These are phyloP conservation scores for Monoplex corrugatus DNA, from an alignment of 2,888 invertebrate species.

Conservation along the genomic window DNA sequence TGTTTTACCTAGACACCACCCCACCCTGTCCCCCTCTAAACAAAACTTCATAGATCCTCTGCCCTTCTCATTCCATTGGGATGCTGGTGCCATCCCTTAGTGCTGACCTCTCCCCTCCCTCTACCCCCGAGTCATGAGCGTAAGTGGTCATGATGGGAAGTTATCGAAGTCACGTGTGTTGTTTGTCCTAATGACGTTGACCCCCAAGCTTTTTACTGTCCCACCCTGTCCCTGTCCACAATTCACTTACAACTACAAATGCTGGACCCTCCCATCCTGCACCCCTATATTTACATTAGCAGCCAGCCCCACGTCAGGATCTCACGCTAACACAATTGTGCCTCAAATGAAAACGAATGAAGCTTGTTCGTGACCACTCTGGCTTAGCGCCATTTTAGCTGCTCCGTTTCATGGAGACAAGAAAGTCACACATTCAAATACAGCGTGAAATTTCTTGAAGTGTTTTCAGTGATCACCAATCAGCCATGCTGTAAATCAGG, in stretches of 20 bases:
- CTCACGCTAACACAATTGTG: constrained; percentile 8
- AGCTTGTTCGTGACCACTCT: neutral
- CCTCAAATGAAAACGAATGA: constrained; percentile 39
- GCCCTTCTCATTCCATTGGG: too few species aligned
- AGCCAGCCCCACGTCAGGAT: too few species aligned
- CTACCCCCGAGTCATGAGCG: too few species aligned
- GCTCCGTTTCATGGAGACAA: too few species aligned
- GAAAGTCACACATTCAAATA: neutral
- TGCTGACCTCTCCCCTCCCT: too few species aligned
- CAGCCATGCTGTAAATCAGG: neutral
- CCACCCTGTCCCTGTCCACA: neutral
- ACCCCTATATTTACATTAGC: constrained; percentile 27
- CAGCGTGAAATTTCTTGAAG: neutral
- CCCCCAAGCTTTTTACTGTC: constrained; percentile 44
- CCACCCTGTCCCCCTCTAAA: too few species aligned
- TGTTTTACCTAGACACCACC: too few species aligned
- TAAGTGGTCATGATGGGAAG: too few species aligned
- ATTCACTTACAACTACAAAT: constrained; percentile 45
- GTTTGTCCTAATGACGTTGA: constrained; percentile 45
- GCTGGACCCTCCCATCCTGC: neutral
- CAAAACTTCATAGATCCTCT: too few species aligned
- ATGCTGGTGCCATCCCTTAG: too few species aligned
- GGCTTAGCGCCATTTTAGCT: too few species aligned
- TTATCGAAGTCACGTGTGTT: constrained; percentile 26
- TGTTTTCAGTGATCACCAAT: too few species aligned